These are phyloP conservation scores for Turnix velox DNA, from an alignment of 2,113 vertebrate genomes.

Conservation along the genomic window DNA sequence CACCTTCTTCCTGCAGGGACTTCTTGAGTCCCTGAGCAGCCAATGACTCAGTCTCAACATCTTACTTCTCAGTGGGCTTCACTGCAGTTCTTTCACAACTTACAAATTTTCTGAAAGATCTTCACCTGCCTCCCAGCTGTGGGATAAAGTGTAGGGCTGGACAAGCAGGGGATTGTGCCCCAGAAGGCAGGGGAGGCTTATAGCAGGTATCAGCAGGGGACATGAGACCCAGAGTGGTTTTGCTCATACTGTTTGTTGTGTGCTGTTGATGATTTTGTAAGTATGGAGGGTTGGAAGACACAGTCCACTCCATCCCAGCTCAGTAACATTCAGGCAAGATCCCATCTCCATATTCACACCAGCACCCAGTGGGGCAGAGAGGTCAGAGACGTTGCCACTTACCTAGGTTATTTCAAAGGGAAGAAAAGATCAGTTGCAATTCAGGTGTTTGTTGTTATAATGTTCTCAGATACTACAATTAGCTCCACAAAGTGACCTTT, in stretches of 20 bases:
- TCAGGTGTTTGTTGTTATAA: not conserved
- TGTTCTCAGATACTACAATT: not conserved
- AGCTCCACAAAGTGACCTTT: not conserved
- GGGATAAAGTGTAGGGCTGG: not conserved
- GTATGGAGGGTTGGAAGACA: not conserved
- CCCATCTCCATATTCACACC: too few species aligned
- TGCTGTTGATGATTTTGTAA: not conserved
- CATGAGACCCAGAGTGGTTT: not conserved
- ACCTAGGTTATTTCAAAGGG: not conserved
- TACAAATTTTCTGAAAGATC: too few species aligned
- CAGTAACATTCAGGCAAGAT: not conserved
- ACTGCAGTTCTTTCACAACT: not conserved
- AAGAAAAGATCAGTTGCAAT: not conserved
- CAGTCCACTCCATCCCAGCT: not conserved
- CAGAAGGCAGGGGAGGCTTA: not conserved
- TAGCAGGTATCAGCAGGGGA: not conserved
- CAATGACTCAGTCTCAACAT: not conserved
- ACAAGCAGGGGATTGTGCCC: not conserved
- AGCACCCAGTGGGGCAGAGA: not conserved
- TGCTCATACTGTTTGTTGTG: not conserved
- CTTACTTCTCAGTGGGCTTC: not conserved
- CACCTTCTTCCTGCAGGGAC: too few species aligned
- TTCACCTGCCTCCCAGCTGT: not conserved
- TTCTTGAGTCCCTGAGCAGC: not conserved
- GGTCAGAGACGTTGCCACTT: not conserved